phyloP scores from a whole-genome alignment of 2,888 invertebrate species.

The Amblyteles armatorius region DNA sequence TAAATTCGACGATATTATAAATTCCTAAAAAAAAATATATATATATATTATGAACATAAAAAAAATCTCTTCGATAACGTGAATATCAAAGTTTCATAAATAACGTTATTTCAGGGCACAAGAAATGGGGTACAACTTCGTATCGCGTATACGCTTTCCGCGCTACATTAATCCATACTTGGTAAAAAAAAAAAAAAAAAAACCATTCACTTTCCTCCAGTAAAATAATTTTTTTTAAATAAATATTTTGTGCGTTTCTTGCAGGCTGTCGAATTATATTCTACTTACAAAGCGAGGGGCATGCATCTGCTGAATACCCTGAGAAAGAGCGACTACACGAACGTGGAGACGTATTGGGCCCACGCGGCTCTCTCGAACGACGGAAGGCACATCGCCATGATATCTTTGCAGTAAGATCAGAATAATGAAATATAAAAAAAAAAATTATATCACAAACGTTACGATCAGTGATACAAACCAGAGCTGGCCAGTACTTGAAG shows the following conservation, averaged over 20 bases:
- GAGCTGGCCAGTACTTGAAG: no score
- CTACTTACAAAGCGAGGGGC: conserved; percentile 90
- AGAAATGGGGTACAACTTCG: conserved; percentile 82
- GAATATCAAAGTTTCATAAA: conserved; percentile 26
- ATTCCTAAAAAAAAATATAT: no score
- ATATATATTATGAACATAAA: background rate
- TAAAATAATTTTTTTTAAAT: conserved; percentile 22
- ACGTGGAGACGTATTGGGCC: conserved; percentile 90
- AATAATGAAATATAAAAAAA: background rate
- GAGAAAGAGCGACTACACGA: conserved; percentile 88
- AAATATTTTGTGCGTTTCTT: conserved; percentile 62
- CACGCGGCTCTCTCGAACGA: conserved; percentile 88
- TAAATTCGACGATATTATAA: no score
- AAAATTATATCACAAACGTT: background rate
- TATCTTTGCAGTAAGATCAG: conserved; percentile 88
- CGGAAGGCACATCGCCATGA: conserved; percentile 88
- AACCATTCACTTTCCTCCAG: background rate
- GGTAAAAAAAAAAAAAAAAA: conserved; percentile 83
- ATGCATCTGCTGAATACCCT: conserved; percentile 88
- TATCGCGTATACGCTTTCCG: conserved; percentile 87
- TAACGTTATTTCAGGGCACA: conserved; percentile 80
- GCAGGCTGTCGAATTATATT: conserved; percentile 91
- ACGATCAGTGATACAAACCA: background rate
- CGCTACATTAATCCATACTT: conserved; percentile 89
- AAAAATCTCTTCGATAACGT: background rate